Evolutionary conservation across 2,797 vertebrate genomes (phyloP).

Genomic region (Champsocephalus gunnari): DNA sequence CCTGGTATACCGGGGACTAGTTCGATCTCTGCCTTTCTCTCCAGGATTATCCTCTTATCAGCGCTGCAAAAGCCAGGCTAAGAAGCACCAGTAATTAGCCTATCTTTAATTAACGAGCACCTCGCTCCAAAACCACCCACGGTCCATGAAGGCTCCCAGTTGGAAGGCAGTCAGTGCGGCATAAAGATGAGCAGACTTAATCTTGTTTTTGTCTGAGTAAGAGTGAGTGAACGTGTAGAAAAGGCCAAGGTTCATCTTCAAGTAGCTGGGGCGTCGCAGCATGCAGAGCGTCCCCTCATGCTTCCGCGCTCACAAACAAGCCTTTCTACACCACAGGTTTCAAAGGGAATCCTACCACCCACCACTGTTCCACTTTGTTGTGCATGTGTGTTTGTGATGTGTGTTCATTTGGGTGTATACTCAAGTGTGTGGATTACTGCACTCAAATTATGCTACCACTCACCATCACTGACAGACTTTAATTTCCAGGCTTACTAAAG

Average conservation of each 20-base stretch:
- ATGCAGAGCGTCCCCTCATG: constrained; percentile 70
- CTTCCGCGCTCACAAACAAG: constrained; percentile 61
- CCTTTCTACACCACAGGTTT: constrained; percentile 74
- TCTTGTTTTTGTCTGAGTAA: constrained; percentile 78
- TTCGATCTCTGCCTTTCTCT: constrained; percentile 84
- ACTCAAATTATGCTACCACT: constrained; percentile 64
- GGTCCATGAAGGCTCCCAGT: constrained; percentile 70
- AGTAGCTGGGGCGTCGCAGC: constrained; percentile 70
- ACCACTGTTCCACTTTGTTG: constrained; percentile 82
- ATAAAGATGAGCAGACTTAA: constrained; percentile 74
- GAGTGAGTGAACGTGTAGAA: constrained; percentile 70
- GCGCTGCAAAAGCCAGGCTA: constrained; percentile 81
- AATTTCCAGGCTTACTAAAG: constrained; percentile 64
- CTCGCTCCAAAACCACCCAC: constrained; percentile 83
- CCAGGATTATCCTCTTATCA: constrained; percentile 88
- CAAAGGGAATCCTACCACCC: constrained; percentile 85
- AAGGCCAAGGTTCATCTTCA: constrained; percentile 79
- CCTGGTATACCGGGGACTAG: constrained; percentile 75
- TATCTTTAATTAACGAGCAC: constrained; percentile 88
- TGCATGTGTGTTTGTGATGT: constrained; percentile 52
- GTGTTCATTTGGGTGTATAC: constrained; percentile 55
- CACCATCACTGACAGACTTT: constrained; percentile 57
- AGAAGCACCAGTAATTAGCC: constrained; percentile 86
- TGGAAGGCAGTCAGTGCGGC: constrained; percentile 71
- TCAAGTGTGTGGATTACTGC: constrained; percentile 54